Evolutionary conservation across 2,113 vertebrate species (phyloP).

Genomic region (Sakesphorus luctuosus): DNA sequence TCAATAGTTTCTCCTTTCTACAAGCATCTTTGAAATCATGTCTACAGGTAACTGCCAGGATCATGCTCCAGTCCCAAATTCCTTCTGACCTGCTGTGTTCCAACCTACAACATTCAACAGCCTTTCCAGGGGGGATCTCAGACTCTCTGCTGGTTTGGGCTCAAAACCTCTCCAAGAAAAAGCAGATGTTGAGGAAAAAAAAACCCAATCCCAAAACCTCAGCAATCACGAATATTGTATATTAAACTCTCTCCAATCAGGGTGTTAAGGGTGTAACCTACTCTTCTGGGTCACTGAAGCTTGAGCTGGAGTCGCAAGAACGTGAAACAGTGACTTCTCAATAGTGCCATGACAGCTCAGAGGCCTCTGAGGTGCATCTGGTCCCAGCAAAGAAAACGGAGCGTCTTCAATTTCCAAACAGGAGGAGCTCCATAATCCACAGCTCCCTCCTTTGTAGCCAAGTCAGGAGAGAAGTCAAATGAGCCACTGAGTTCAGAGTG

Average conservation of each 20-base stretch:
- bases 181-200: neutral
- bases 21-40: neutral
- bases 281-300: neutral
- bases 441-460: neutral
- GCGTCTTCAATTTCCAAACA: neutral
- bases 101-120: neutral
- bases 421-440: neutral
- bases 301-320: neutral
- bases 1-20: neutral
- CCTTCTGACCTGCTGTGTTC: neutral
- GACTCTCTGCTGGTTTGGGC: neutral
- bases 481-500: neutral
- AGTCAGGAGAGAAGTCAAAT: neutral
- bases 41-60: neutral
- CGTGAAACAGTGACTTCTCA: neutral
- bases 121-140: neutral
- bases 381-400: fast-evolving
- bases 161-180: neutral
- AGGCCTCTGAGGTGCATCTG: neutral
- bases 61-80: neutral
- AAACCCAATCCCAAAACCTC: neutral
- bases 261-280: neutral
- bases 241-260: neutral
- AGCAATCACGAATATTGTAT: neutral
- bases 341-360: neutral